These are phyloP conservation scores for Mormyrops boulengeri DNA, from an alignment of 2,797 vertebrate species.

Conservation along the genomic window DNA sequence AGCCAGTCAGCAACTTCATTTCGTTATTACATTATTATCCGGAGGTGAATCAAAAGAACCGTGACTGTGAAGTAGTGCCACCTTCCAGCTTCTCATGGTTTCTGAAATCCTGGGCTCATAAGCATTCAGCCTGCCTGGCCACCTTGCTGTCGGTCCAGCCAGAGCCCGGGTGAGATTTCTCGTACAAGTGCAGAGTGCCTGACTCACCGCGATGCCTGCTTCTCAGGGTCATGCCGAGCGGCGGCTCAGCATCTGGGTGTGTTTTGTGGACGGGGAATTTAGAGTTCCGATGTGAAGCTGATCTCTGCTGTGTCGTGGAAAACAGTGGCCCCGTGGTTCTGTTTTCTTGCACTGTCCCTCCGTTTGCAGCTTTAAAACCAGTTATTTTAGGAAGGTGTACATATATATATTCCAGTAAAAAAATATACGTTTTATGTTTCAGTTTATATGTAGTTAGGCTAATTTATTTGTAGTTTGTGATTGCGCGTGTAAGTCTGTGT, in stretches of 20 bases:
- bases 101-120: background rate
- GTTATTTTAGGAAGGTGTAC: background rate
- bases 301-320: background rate
- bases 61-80: background rate
- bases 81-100: background rate
- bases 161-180: background rate
- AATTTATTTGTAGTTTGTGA: background rate
- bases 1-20: background rate
- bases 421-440: background rate
- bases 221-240: background rate
- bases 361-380: background rate
- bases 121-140: background rate
- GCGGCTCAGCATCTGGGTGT: background rate
- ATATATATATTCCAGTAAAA: background rate
- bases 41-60: background rate
- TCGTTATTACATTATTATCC: background rate
- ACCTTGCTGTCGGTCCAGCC: background rate
- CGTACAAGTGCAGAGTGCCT: background rate
- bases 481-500: background rate
- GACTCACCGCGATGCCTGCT: background rate
- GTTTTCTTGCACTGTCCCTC: background rate
- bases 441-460: background rate
- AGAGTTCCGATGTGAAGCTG: background rate
- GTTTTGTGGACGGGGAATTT: background rate
- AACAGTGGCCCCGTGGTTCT: background rate